Percentiles rank a stretch among this genome's conserved stretches.
phyloP scores from a whole-genome alignment of 2,888 invertebrate genomes.

The Mesorhabditis spiculigera region DNA sequence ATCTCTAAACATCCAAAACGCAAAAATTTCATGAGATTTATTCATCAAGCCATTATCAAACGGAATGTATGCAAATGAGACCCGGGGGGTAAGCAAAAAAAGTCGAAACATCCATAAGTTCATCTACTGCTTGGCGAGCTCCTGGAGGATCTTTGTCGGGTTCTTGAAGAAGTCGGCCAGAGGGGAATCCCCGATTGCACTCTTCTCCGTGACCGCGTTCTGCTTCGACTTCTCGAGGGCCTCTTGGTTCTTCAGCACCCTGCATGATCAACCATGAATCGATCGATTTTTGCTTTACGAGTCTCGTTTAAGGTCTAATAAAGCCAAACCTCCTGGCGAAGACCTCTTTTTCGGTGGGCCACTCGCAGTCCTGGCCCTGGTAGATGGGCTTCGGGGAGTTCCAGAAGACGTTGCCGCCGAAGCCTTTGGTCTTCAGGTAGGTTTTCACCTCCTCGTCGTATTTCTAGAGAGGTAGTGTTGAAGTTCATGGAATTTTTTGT shows the following conservation, averaged over 20 bases:
- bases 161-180: conserved; percentile 53
- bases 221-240: conserved; percentile 48
- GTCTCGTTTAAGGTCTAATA: neutral
- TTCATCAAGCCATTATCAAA: neutral
- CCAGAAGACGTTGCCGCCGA: conserved; percentile 59
- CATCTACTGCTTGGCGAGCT: conserved; percentile 31
- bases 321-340: conserved; percentile 44
- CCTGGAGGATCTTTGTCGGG: conserved; percentile 52
- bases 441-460: conserved; percentile 57
- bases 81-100: neutral
- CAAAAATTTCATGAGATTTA: too few species aligned
- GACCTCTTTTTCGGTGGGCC: conserved; percentile 58
- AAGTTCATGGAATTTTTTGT: too few species aligned
- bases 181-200: conserved; percentile 19
- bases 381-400: conserved; percentile 59
- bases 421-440: conserved; percentile 55
- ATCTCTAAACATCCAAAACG: neutral
- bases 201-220: conserved; percentile 44
- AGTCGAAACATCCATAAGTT: neutral
- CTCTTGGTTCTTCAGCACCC: conserved; percentile 57
- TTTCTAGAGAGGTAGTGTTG: conserved; percentile 45
- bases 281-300: neutral
- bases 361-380: conserved; percentile 59
- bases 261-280: conserved; percentile 15
- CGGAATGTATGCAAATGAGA: neutral